Conservation (phyloP, 2,113 vertebrate species). For the Erythrocercus mccallii region DNA sequence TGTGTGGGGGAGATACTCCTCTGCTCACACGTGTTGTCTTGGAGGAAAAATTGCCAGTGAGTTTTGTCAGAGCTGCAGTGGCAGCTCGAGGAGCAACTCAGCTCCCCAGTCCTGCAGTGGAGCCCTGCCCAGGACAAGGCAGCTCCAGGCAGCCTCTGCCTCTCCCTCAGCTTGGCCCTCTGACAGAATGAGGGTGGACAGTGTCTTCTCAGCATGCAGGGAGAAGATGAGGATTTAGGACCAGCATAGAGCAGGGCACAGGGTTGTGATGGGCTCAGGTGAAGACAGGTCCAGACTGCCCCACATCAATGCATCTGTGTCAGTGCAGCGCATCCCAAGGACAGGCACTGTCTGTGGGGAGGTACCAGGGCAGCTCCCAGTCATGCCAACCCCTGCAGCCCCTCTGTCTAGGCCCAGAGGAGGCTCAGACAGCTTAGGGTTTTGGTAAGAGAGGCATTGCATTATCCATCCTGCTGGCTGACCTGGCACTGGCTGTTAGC, state of each 20-base stretch:
- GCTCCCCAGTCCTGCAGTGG: not conserved
- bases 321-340: not conserved
- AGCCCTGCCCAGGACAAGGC: not conserved
- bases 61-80: not conserved
- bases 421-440: accelerated
- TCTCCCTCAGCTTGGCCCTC: not conserved
- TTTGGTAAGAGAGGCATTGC: not conserved
- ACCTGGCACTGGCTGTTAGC: not conserved
- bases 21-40: not conserved
- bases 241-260: not conserved
- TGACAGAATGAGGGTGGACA: not conserved
- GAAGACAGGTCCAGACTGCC: not conserved
- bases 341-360: accelerated
- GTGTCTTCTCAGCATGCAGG: not conserved
- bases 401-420: not conserved
- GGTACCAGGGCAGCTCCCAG: not conserved
- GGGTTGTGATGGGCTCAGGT: not conserved
- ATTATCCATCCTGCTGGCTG: not conserved
- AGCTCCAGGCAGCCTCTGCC: not conserved
- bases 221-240: not conserved
- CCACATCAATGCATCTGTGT: not conserved
- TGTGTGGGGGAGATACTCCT: not conserved
- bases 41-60: not conserved
- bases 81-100: not conserved
- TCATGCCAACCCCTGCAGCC: accelerated